Conservation (phyloP, 2,888 invertebrate species). For the Chymomyza fuscimana region DNA sequence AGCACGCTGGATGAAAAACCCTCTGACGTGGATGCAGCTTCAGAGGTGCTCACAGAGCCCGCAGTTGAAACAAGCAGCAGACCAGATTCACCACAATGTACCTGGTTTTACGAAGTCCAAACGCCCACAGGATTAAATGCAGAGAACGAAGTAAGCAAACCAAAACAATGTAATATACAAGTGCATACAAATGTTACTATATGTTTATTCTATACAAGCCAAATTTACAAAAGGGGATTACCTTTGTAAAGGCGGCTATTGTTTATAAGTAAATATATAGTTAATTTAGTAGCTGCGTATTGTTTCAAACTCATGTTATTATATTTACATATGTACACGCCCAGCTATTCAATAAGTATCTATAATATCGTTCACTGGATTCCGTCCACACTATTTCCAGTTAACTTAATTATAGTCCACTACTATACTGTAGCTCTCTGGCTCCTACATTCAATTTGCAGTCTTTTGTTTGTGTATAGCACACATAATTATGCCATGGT, state of each 20-base stretch:
- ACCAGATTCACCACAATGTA: slow-evolving; percentile 37
- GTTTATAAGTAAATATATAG: background rate
- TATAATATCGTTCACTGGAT: background rate
- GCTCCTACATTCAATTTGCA: background rate
- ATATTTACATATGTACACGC: background rate
- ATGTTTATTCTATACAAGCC: background rate
- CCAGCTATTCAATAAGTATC: background rate
- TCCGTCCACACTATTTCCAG: background rate
- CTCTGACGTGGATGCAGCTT: background rate
- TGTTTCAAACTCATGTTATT: background rate
- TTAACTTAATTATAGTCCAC: background rate
- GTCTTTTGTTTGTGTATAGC: background rate
- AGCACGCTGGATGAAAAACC: background rate
- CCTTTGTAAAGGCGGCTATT: background rate
- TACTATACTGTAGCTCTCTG: background rate
- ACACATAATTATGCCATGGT: background rate
- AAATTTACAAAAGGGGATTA: too few relatives aligned
- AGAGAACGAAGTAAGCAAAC: slow-evolving; percentile 37
- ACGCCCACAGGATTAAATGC: slow-evolving; percentile 10
- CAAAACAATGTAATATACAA: background rate
- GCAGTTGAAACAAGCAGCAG: background rate
- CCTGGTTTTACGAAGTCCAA: slow-evolving; percentile 60
- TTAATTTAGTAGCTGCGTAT: background rate
- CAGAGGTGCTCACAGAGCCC: background rate
- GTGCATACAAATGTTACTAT: background rate